Percentiles rank a stretch among this genome's conserved stretches.
Conservation (phyloP, 2,888 invertebrate genomes). For the Philereme vetulata region DNA sequence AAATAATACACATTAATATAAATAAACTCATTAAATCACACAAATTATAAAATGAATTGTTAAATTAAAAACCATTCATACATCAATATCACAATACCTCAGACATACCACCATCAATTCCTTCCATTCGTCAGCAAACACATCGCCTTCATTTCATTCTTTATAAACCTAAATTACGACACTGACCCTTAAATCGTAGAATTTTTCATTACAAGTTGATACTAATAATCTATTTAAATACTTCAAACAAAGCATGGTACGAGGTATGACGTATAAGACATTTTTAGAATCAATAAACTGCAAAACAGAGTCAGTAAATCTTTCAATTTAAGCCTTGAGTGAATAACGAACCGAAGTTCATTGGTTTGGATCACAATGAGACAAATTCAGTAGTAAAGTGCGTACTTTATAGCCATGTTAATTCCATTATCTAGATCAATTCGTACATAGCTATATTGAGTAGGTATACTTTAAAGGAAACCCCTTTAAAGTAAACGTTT, state of each 20-base stretch:
- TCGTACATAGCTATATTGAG: neutral
- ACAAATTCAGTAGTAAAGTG: constrained; percentile 20
- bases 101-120: no score
- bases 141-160: no score
- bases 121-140: no score
- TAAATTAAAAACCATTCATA: no score
- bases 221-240: neutral
- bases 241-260: constrained; percentile 4
- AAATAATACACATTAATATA: no score
- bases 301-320: constrained; percentile 22
- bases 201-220: neutral
- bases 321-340: constrained; percentile 24
- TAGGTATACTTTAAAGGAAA: no score
- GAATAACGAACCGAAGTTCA: constrained; percentile 23
- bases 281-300: constrained; percentile 21
- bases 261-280: constrained; percentile 7
- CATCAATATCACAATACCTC: no score
- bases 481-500: no score
- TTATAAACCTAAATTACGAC: no score
- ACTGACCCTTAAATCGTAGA: neutral
- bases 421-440: constrained; percentile 19
- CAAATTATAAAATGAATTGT: no score
- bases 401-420: constrained; percentile 16
- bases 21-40: no score
- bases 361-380: constrained; percentile 26